Percentiles rank a stretch among this genome's conserved stretches.
Conservation (phyloP, 1,140 invertebrate genomes). For the Drosophila serrata region DNA sequence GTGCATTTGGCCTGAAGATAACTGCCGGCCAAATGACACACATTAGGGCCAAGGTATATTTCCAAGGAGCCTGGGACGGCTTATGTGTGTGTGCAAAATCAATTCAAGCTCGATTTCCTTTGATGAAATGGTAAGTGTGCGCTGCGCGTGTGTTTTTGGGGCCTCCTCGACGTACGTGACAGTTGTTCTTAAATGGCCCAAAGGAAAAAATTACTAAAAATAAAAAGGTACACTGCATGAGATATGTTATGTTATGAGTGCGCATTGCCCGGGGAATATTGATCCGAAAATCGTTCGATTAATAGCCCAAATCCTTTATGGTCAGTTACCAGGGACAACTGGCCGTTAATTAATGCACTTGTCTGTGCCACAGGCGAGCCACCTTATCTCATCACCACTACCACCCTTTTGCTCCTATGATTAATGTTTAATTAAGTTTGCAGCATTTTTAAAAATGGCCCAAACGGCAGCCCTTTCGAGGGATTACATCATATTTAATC, state of each 20-base stretch:
- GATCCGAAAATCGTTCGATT: constrained; percentile 66
- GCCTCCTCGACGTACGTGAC: constrained; percentile 58
- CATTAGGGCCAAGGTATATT: constrained; percentile 64
- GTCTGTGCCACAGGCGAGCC: constrained; percentile 43
- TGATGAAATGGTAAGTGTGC: constrained; percentile 64
- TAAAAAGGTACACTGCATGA: constrained; percentile 20
- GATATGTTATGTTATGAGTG: constrained; percentile 17
- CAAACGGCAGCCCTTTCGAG: constrained; percentile 18
- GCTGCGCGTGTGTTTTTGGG: constrained; percentile 32
- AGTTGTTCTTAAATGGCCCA: constrained; percentile 53
- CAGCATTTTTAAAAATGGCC: constrained; percentile 35
- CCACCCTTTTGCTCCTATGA: constrained; percentile 47
- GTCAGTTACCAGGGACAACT: constrained; percentile 55
- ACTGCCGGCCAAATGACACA: constrained; percentile 72
- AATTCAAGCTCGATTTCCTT: constrained; percentile 78
- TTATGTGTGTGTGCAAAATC: constrained; percentile 60
- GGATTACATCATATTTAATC: constrained; percentile 81
- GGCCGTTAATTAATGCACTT: constrained; percentile 74
- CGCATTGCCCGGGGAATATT: constrained; percentile 19
- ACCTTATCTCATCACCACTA: constrained; percentile 30
- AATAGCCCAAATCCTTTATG: constrained; percentile 76
- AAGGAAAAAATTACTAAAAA: constrained; percentile 31
- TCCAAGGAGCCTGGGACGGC: constrained; percentile 5
- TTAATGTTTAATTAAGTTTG: constrained; percentile 80
- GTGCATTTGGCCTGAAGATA: constrained; percentile 65